These are phyloP conservation scores for Xestoiulus laeticollis DNA, from an alignment of 2,888 invertebrate genomes.

Conservation along the genomic window DNA sequence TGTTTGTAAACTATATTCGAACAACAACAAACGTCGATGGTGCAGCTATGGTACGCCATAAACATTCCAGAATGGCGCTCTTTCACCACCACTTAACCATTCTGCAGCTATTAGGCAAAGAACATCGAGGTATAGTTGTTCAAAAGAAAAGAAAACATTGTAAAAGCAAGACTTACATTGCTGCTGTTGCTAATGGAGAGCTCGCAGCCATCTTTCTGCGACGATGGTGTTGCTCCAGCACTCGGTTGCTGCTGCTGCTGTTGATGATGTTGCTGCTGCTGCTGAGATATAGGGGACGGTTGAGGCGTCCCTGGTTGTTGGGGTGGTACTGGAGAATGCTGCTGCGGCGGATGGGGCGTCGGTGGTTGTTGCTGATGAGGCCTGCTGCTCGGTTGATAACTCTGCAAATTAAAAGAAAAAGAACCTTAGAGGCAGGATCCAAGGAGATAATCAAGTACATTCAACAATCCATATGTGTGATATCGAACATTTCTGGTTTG, in stretches of 20 bases:
- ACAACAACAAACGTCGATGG: too few relatives aligned
- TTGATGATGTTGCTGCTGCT: slow-evolving; percentile 45
- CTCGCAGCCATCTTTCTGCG: slow-evolving; percentile 55
- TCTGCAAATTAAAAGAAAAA: slow-evolving; percentile 42
- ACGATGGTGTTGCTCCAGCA: background rate
- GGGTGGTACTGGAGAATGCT: slow-evolving; percentile 46
- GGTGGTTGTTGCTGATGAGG: slow-evolving; percentile 51
- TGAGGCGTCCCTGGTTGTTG: slow-evolving; percentile 50
- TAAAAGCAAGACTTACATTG: slow-evolving; percentile 41
- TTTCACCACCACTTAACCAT: too few relatives aligned
- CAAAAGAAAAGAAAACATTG: background rate
- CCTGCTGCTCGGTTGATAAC: slow-evolving; percentile 44
- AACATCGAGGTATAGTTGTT: too few relatives aligned
- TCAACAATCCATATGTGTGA: too few relatives aligned
- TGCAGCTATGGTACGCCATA: too few relatives aligned
- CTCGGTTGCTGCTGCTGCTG: background rate
- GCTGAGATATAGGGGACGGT: slow-evolving; percentile 53
- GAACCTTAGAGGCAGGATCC: background rate
- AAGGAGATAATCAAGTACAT: background rate
- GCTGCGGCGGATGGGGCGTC: slow-evolving; percentile 47
- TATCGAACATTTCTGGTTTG: too few relatives aligned
- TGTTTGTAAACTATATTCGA: too few relatives aligned
- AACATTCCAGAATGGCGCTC: too few relatives aligned
- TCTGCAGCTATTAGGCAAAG: too few relatives aligned
- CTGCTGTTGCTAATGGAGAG: slow-evolving; percentile 53